These are phyloP conservation scores for Drosophila bipectinata DNA, from an alignment of 1,140 invertebrate species.

Conservation along the genomic window DNA sequence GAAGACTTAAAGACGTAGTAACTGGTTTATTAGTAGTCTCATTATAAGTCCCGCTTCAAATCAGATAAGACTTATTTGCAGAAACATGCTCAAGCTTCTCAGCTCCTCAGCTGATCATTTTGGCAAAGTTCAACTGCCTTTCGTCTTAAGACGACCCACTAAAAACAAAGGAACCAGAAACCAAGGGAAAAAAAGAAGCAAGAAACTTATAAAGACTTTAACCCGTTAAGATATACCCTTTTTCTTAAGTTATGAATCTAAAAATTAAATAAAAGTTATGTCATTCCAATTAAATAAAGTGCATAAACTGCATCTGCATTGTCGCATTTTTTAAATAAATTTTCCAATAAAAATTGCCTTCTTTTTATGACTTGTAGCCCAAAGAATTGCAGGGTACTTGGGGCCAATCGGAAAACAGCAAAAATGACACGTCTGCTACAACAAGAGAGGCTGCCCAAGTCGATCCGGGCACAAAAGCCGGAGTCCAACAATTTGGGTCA, in stretches of 20 bases:
- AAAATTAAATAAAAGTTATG: not conserved
- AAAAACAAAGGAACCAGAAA: slow-evolving; percentile 48
- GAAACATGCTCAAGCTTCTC: slow-evolving; percentile 20
- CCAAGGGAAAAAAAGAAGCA: slow-evolving; percentile 25
- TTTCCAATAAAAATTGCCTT: not conserved
- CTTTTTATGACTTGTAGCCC: no score
- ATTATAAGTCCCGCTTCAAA: slow-evolving; percentile 15
- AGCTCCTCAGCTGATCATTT: slow-evolving; percentile 31
- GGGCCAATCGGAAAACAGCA: slow-evolving; percentile 43
- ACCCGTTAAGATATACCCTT: no score
- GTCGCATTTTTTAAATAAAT: not conserved
- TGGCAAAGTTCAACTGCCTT: slow-evolving; percentile 55
- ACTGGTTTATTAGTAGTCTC: slow-evolving; percentile 17
- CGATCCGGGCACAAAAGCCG: slow-evolving; percentile 50
- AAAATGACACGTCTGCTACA: slow-evolving; percentile 52
- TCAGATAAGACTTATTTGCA: slow-evolving; percentile 42
- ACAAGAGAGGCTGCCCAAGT: slow-evolving; percentile 42
- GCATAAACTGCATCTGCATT: no score
- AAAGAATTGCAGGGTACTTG: slow-evolving; percentile 24
- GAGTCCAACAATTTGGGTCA: slow-evolving; percentile 53
- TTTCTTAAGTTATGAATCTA: no score
- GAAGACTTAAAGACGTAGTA: not conserved
- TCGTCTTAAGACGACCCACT: slow-evolving; percentile 52
- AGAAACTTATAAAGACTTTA: no score
- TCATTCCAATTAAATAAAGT: not conserved